Evolutionary conservation across 2,113 vertebrate genomes (phyloP).

Genomic region (Phalacrocorax pelagicus): DNA sequence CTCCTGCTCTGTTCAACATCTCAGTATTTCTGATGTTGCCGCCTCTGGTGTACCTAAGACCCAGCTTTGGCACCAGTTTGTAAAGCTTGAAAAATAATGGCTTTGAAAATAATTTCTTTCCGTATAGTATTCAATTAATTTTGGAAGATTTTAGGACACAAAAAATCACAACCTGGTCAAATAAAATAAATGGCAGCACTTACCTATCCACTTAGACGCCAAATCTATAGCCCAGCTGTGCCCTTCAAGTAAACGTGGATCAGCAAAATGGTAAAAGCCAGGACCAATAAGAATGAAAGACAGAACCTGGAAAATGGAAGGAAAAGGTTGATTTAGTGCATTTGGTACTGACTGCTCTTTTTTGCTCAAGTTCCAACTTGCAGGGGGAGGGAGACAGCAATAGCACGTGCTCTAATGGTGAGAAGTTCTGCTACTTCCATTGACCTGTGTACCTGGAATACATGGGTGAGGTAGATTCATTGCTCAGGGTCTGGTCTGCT

Average conservation of each 20-base stretch:
- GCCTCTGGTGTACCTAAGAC: not conserved
- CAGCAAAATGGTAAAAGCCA: not conserved
- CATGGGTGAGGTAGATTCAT: accelerated
- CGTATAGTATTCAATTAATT: not conserved
- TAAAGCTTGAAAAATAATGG: not conserved
- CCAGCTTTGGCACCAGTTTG: not conserved
- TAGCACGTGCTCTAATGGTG: not conserved
- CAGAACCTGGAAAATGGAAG: not conserved
- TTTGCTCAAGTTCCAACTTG: not conserved
- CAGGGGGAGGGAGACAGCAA: not conserved
- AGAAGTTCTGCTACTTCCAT: not conserved
- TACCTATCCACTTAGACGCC: not conserved
- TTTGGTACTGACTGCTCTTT: not conserved
- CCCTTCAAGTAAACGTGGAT: not conserved
- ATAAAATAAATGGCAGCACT: slow-evolving; percentile 2
- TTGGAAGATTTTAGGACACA: not conserved
- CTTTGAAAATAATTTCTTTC: not conserved
- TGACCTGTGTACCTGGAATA: not conserved
- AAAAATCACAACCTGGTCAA: not conserved
- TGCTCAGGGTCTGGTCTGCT: not conserved
- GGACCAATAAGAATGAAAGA: not conserved
- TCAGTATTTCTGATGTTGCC: not conserved
- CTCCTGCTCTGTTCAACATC: not conserved
- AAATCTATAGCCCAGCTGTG: not conserved
- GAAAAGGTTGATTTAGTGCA: not conserved